These are phyloP conservation scores for Thamnophis sirtalis DNA, from an alignment of 2,113 vertebrate genomes.

Conservation along the genomic window DNA sequence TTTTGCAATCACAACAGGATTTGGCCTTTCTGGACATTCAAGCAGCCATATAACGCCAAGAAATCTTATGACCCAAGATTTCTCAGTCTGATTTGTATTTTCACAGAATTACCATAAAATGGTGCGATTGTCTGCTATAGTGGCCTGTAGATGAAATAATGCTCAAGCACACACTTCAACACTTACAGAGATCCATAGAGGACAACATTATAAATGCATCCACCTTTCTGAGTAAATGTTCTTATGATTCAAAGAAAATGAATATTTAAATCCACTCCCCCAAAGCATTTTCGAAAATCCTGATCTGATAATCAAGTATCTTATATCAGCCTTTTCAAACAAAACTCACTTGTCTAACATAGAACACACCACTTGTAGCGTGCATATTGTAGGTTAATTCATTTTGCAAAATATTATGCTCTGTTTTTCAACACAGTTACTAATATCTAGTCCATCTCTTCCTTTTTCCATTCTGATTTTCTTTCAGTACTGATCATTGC, in stretches of 20 bases:
- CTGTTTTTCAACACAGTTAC: conserved; percentile 45
- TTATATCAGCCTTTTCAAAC: conserved; percentile 16
- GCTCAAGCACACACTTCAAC: conserved; percentile 24
- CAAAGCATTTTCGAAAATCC: conserved; percentile 25
- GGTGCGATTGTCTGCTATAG: not conserved
- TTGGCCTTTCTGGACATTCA: conserved; percentile 36
- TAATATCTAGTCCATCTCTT: conserved; percentile 47
- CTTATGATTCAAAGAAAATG: not conserved
- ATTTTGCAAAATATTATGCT: conserved; percentile 47
- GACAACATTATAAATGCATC: conserved; percentile 41
- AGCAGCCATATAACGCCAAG: conserved; percentile 29
- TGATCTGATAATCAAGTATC: conserved; percentile 43
- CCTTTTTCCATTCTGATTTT: conserved; percentile 51
- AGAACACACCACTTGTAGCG: conserved; percentile 24
- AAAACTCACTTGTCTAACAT: conserved; percentile 24
- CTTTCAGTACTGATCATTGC: conserved; percentile 42
- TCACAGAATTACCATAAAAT: conserved; percentile 49
- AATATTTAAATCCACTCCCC: conserved; percentile 19
- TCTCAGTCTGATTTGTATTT: conserved; percentile 51
- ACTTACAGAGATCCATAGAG: conserved; percentile 38
- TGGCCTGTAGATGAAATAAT: conserved; percentile 30
- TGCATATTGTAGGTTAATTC: conserved; percentile 39
- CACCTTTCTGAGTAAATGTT: conserved; percentile 26
- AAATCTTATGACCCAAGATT: conserved; percentile 44
- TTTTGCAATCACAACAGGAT: conserved; percentile 26